Evolutionary conservation across 2,888 invertebrate genomes (phyloP).

Genomic region (Leptinotarsa haldemani): DNA sequence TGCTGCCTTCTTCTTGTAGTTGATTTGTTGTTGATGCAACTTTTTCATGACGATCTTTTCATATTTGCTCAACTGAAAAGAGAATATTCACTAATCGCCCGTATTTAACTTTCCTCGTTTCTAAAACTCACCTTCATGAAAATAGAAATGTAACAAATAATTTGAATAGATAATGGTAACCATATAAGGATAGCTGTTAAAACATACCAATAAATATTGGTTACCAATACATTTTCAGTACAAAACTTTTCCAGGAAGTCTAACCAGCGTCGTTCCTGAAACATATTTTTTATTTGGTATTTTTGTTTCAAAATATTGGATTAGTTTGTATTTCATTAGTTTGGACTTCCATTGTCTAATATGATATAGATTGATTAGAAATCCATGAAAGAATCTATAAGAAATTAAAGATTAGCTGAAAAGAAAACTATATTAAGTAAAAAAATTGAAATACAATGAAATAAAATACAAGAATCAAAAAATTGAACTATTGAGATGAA

Average conservation of each 20-base stretch:
- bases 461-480: no score
- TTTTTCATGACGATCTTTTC: conserved; percentile 72
- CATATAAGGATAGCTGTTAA: conserved; percentile 81
- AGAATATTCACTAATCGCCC: neutral
- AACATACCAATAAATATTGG: conserved; percentile 83
- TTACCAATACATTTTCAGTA: conserved; percentile 73
- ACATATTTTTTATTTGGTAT: conserved; percentile 26
- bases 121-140: conserved; percentile 70
- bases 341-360: no score
- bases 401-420: no score
- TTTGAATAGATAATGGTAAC: conserved; percentile 80
- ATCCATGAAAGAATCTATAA: no score
- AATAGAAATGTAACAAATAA: conserved; percentile 79
- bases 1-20: conserved; percentile 76
- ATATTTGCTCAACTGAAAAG: conserved; percentile 73
- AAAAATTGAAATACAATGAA: no score
- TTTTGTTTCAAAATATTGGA: neutral
- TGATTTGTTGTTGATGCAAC: conserved; percentile 72
- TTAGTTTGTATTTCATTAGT: neutral
- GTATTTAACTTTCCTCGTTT: conserved; percentile 1
- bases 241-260: conserved; percentile 83
- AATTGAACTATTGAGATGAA: no score
- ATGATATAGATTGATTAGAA: no score
- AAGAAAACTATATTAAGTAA: no score
- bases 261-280: conserved; percentile 78